Evolutionary conservation across 2,888 invertebrate genomes (phyloP).

Genomic region (Eilema caniola): DNA sequence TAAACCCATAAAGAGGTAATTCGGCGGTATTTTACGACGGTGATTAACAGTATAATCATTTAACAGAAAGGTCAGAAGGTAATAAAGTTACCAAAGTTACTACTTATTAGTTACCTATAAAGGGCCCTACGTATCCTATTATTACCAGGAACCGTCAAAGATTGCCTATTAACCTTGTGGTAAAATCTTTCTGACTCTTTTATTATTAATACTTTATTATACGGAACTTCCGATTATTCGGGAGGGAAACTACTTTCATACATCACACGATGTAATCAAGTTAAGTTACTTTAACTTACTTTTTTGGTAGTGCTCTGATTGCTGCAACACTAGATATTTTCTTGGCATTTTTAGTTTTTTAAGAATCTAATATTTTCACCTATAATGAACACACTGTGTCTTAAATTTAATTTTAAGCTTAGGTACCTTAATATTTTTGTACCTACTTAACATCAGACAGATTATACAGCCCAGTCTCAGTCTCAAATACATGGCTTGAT

Average conservation of each 20-base stretch:
- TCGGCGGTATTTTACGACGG: constrained; percentile 5
- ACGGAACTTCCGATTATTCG: not conserved
- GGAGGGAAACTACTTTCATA: not conserved
- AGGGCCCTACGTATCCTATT: constrained; percentile 2
- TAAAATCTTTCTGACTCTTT: not conserved
- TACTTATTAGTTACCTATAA: constrained; percentile 19
- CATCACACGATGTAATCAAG: no score
- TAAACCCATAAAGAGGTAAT: not conserved
- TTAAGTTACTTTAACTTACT: no score
- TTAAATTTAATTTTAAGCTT: no score
- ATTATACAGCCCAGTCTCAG: no score
- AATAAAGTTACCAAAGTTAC: constrained; percentile 9
- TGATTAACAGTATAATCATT: constrained; percentile 11
- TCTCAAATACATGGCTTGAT: no score
- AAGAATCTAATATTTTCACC: no score
- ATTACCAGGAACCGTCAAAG: constrained; percentile 1
- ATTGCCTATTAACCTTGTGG: constrained; percentile 8
- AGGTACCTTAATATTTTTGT: no score
- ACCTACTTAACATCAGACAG: no score
- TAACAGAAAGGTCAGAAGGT: constrained; percentile 9
- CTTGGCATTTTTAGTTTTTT: no score
- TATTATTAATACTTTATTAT: constrained; percentile 4
- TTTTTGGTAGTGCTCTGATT: no score
- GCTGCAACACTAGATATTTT: no score
- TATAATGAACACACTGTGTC: no score